Base-by-base conservation (phyloP, 2,797 vertebrate genomes). In the Adrianichthys oophorus region DNA sequence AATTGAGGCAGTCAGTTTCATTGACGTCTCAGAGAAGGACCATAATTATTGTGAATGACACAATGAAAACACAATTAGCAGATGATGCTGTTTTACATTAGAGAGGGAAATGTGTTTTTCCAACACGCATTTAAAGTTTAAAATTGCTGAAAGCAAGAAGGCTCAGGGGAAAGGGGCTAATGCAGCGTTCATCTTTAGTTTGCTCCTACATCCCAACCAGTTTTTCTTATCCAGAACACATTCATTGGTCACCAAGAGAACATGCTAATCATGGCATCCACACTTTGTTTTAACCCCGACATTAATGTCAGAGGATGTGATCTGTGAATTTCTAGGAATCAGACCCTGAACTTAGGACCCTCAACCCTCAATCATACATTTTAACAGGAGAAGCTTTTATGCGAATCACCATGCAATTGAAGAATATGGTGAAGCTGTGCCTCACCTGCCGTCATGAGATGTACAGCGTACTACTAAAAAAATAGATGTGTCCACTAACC, bases 41-140 rank as follows among this genome's bases (percentile, higher is more conserved):
- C 64, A 14, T 81, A 86, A 90, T 90, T 79, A 72, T 72, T 82
- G 60, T 85, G 72, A 85, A 84, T 85, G 75, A 71, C 53, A 82
- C 61, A 71, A 65, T 76, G 16, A 80, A 86, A 84, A 85, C 75
- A 76, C 57, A 84, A 87, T 86, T 86, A 86, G 66, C 49, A 18
- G 49, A 78, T 57, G 71, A 80, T 75, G 73, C 69, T 41, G 63
- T 68, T 64, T 79, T 50, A 71, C 62, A 85, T 86, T 84, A 66
- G 68, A 70, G 24, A 40, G 56, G 32, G 37, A 51, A 81, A 80
- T 82, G 46, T 79, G 61, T 82, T 19, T 73, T 56, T 78, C 68
- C 46, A 57, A 68, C 46, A 7, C 52, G 60, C 55, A 37, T 50
- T 65, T 52, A 58, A 58, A 81, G 52, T 57, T 64, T 45, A 63